Base-by-base conservation (phyloP, 2,888 invertebrate species). In the Aphidoletes aphidimyza region DNA sequence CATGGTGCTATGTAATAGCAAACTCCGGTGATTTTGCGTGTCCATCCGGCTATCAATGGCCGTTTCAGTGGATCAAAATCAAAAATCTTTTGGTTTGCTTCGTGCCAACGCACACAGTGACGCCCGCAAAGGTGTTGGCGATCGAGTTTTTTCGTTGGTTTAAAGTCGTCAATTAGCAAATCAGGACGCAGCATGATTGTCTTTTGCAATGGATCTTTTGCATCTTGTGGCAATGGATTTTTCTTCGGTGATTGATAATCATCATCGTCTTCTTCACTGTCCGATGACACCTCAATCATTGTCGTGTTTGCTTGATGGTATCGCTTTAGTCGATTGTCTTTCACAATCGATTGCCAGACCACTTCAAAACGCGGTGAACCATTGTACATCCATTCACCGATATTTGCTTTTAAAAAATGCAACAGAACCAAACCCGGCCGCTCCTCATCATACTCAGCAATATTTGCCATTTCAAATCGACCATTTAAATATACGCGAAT, bases 41-140 rank as follows among this genome's bases (percentile, higher is more conserved):
- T 69, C 69, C 69, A 81, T n/a, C 81, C 81, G 3, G n/a, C 81
- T 17, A 81, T n/a, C 19, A 81, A n/a, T 37, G 81, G 81, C 37
- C 81, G 81, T 8, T 37, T 37, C 6, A 81, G 30, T 0, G 36
- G 81, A 81, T 81, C 37, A 1, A 30, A 69, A 19, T 69, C 69
- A n/a, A 69, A 69, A 11, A 69, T 69, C 14, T 30, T 30, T 2
- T 30, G 30, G 14, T 69, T 30, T 69, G 2, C 2, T 34, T 69
- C 69, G 30, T 14, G 9, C 14, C 30, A 9, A 1, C 14, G 34
- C 0, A 69, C 69, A 69, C 69, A 69, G 3, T 69, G 2, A 0
- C 26, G 26, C 0, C 17, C 30, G 34, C 69, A 69, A 14, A 69
- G 26, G 14, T 69, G 69, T 14, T 30, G 30, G 1, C 69, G 30